Percentiles rank a stretch among this genome's conserved stretches.
phyloP scores from a whole-genome alignment of 1,140 invertebrate species.

The Drosophila nikananu region DNA sequence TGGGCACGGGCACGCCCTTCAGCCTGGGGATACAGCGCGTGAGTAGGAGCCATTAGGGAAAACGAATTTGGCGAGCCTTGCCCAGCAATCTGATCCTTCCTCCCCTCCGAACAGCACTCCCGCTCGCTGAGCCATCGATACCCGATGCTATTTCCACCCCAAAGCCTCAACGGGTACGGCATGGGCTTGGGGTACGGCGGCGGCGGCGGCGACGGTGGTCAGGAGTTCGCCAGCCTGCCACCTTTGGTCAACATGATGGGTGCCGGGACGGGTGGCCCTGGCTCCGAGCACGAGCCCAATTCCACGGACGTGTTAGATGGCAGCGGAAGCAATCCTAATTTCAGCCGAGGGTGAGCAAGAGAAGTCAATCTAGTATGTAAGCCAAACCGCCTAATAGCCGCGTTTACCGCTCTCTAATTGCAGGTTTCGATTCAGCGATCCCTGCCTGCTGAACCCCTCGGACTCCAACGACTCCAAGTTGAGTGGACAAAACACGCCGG shows the following conservation, averaged over 20 bases:
- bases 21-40: constrained; percentile 81
- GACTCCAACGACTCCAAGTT: constrained; percentile 80
- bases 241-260: constrained; percentile 81
- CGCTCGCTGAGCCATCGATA: constrained; percentile 71
- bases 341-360: constrained; percentile 67
- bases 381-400: neutral
- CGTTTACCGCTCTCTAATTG: neutral
- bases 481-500: constrained; percentile 79
- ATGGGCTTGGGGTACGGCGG: constrained; percentile 49
- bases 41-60: constrained; percentile 56
- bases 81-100: constrained; percentile 3
- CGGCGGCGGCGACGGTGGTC: constrained; percentile 53
- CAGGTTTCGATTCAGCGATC: constrained; percentile 84
- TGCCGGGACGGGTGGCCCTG: constrained; percentile 24
- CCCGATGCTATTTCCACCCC: constrained; percentile 74
- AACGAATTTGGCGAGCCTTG: constrained; percentile 9
- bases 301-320: constrained; percentile 81
- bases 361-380: neutral
- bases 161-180: constrained; percentile 52
- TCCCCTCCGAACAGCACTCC: constrained; percentile 50
- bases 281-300: constrained; percentile 76
- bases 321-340: constrained; percentile 78
- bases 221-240: constrained; percentile 81
- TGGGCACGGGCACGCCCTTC: constrained; percentile 64
- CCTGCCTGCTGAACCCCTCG: constrained; percentile 81